Percentiles rank a stretch among this genome's conserved stretches.
phyloP scores from a whole-genome alignment of 2,113 vertebrate genomes.

The Circaetus cinerascens region DNA sequence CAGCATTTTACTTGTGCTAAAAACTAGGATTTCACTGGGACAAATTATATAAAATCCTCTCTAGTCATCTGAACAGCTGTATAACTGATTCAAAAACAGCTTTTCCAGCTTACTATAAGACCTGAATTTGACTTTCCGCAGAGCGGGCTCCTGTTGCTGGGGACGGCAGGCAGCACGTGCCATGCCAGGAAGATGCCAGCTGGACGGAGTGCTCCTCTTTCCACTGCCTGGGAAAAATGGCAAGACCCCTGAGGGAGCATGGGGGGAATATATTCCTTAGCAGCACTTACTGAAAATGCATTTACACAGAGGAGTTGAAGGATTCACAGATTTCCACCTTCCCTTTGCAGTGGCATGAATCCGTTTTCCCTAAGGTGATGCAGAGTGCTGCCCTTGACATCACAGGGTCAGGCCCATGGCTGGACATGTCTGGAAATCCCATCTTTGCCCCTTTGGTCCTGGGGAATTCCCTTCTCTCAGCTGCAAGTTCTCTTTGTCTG shows the following conservation, averaged over 20 bases:
- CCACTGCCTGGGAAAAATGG: not conserved
- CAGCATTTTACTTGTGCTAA: not conserved
- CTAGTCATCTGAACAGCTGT: not conserved
- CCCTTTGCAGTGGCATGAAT: not conserved
- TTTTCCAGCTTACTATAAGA: not conserved
- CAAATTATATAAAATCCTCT: not conserved
- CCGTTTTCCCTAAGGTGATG: fast-evolving
- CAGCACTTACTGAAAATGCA: not conserved
- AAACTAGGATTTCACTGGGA: not conserved
- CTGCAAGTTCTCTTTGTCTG: not conserved
- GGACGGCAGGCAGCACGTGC: fast-evolving
- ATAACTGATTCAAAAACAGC: not conserved
- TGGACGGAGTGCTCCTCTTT: not conserved
- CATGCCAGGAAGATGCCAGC: not conserved
- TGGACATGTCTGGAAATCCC: not conserved
- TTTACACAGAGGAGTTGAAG: not conserved
- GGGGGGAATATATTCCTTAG: not conserved
- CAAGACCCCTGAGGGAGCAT: not conserved
- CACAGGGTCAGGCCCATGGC: not conserved
- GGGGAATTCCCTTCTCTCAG: not conserved
- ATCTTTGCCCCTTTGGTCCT: not conserved
- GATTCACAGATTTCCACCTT: not conserved
- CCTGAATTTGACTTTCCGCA: not conserved
- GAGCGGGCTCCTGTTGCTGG: not conserved
- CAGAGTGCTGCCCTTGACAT: not conserved